phyloP scores from a whole-genome alignment of 2,113 vertebrate species.

The Dipodomys spectabilis region DNA sequence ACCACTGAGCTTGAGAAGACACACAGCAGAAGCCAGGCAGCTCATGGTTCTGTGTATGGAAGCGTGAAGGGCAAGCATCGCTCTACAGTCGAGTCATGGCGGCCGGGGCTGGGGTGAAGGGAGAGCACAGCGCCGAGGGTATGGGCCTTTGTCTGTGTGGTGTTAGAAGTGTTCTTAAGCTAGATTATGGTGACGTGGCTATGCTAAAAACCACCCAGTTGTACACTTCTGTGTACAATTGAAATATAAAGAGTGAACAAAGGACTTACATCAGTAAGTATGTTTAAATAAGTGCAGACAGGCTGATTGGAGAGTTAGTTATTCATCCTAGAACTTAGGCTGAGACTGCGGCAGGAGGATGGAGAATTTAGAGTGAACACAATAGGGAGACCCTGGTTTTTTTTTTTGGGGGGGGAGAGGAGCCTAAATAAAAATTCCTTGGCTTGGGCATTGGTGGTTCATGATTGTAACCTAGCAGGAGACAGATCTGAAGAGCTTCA shows the following conservation, averaged over 20 bases:
- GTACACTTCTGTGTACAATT: neutral
- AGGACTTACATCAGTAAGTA: neutral
- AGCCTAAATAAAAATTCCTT: too few relatives aligned
- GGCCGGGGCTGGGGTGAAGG: neutral
- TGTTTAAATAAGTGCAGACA: neutral
- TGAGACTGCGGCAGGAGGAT: neutral
- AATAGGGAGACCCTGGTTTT: neutral
- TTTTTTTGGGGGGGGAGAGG: too few relatives aligned
- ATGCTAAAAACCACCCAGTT: neutral
- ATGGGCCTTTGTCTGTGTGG: neutral
- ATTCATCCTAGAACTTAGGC: neutral
- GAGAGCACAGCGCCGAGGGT: neutral
- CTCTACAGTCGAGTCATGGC: too few relatives aligned
- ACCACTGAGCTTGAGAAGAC: neutral
- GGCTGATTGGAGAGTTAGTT: neutral
- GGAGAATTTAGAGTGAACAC: too few relatives aligned
- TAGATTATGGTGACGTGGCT: neutral
- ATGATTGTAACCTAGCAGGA: too few relatives aligned
- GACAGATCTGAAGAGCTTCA: too few relatives aligned
- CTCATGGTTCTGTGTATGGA: too few relatives aligned
- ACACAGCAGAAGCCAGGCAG: too few relatives aligned
- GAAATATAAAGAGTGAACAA: neutral
- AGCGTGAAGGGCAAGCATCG: too few relatives aligned
- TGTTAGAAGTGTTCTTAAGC: neutral
- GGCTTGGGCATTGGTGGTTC: too few relatives aligned